Conservation (phyloP, 2,113 vertebrate species). For the Chaetops frenatus region DNA sequence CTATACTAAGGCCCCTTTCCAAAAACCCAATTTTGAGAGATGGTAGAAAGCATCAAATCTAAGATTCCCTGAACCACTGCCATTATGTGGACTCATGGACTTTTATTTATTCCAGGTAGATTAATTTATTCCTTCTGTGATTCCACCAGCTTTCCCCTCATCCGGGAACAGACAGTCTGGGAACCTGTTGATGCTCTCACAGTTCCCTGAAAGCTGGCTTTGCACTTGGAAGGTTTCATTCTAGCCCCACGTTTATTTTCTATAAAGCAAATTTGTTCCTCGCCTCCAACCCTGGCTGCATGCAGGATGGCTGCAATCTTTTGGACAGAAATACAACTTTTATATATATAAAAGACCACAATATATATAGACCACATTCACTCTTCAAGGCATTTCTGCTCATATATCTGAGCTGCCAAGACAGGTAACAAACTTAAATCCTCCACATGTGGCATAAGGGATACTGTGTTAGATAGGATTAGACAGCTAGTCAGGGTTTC, state of each 20-base stretch:
- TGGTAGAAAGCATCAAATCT: neutral
- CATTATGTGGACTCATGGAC: neutral
- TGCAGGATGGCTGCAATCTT: neutral
- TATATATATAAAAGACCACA: too few relatives aligned
- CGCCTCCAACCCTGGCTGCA: neutral
- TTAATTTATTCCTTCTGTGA: neutral
- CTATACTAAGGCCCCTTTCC: fast-evolving
- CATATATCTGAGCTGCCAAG: neutral
- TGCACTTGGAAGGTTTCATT: neutral
- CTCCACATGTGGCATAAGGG: neutral
- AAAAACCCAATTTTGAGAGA: neutral
- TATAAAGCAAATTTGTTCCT: neutral
- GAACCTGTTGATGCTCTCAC: neutral
- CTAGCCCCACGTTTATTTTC: neutral
- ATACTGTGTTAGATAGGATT: neutral
- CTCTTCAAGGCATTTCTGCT: neutral
- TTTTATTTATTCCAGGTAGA: neutral
- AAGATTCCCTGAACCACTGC: neutral
- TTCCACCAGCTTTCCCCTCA: neutral
- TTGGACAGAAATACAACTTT: neutral
- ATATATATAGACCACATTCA: neutral
- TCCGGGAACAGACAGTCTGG: neutral
- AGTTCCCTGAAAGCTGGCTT: neutral
- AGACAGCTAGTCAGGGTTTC: neutral
- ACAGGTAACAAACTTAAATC: neutral